These are phyloP conservation scores for Myopa tessellatipennis DNA, from an alignment of 2,888 invertebrate genomes.

Conservation along the genomic window DNA sequence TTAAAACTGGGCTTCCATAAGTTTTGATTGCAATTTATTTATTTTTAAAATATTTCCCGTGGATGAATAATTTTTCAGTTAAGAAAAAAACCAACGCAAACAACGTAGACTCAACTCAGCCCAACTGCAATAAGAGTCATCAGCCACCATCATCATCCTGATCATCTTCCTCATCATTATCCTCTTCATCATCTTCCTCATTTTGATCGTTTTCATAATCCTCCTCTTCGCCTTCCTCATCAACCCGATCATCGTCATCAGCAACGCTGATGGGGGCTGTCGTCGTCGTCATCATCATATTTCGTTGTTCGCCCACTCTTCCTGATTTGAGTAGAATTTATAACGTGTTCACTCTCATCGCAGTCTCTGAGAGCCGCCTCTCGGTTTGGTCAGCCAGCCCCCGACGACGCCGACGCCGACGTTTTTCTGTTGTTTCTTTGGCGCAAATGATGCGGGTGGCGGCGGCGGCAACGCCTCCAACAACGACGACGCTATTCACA, in stretches of 20 bases:
- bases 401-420: neutral
- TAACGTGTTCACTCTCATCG: neutral
- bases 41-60: no score
- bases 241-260: no score
- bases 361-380: neutral
- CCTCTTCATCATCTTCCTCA: no score
- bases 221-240: no score
- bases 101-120: no score
- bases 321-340: neutral
- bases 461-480: neutral
- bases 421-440: neutral
- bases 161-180: neutral
- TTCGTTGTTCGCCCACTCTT: constrained; percentile 30
- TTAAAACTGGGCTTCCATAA: no score
- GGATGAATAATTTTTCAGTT: no score
- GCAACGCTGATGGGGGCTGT: no score
- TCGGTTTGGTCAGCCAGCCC: neutral
- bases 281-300: constrained; percentile 11
- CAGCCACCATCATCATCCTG: neutral
- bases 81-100: no score
- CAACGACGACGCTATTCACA: no score
- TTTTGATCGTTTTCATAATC: neutral
- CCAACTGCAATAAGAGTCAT: neutral
- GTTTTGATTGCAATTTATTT: no score
- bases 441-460: neutral